Conservation (phyloP, 2,113 vertebrate genomes). For the Fulmarus glacialis region DNA sequence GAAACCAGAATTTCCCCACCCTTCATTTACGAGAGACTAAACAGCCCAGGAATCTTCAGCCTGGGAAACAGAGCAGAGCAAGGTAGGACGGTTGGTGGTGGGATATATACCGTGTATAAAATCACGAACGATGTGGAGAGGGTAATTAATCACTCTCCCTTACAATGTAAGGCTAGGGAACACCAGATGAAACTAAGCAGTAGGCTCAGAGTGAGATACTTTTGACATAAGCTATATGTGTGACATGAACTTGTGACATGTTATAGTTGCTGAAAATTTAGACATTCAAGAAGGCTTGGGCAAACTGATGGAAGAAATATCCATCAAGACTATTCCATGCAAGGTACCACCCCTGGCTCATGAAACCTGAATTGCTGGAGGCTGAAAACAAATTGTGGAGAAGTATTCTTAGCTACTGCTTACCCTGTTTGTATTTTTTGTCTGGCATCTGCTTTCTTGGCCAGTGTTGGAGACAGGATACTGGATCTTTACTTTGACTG, state of each 20-base stretch:
- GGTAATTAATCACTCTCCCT: not conserved
- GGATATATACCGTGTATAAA: not conserved
- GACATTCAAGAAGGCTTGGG: not conserved
- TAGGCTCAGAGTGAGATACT: not conserved
- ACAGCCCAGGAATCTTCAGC: not conserved
- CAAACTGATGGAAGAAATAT: not conserved
- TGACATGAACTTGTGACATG: not conserved
- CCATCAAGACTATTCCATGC: not conserved
- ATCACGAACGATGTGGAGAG: fast-evolving
- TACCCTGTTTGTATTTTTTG: not conserved
- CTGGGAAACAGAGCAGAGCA: not conserved
- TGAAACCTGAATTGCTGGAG: not conserved
- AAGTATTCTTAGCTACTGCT: not conserved
- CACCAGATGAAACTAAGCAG: not conserved
- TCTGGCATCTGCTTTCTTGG: not conserved
- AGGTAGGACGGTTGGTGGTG: fast-evolving
- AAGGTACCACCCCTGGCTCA: not conserved
- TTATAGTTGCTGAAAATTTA: not conserved
- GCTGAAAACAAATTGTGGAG: not conserved
- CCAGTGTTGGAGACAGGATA: not conserved
- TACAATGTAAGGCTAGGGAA: not conserved
- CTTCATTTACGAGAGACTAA: not conserved
- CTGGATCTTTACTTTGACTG: not conserved
- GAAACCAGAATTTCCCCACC: not conserved
- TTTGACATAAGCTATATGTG: not conserved